phyloP scores from a whole-genome alignment of 2,113 vertebrate genomes.

The Melospiza georgiana region DNA sequence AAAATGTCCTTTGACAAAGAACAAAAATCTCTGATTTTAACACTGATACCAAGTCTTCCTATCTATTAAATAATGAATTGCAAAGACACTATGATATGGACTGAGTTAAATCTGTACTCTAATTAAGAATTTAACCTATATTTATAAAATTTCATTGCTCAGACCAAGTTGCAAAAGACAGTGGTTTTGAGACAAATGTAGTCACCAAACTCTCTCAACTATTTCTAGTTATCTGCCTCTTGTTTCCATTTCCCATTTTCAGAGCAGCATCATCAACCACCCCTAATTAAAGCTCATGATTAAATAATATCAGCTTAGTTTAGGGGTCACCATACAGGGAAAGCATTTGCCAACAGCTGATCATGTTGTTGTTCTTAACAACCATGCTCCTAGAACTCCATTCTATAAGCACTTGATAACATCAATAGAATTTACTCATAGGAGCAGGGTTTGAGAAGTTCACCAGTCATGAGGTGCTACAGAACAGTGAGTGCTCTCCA shows the following conservation, averaged over 20 bases:
- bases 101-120: neutral
- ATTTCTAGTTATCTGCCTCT: neutral
- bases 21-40: neutral
- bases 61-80: neutral
- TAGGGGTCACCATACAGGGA: neutral
- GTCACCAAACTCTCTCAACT: neutral
- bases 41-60: neutral
- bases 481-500: neutral
- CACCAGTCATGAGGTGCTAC: neutral
- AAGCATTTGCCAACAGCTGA: slow-evolving; percentile 7
- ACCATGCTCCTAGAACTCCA: neutral
- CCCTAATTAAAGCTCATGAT: neutral
- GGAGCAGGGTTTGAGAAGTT: neutral
- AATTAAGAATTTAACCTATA: neutral
- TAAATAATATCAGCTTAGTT: slow-evolving; percentile 19
- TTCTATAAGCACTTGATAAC: neutral
- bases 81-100: neutral
- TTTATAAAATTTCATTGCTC: neutral
- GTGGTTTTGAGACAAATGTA: neutral
- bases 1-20: neutral
- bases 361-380: neutral
- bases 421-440: neutral
- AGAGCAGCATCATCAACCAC: neutral
- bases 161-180: neutral
- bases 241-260: neutral